Percentiles rank a stretch among this genome's conserved stretches.
These are phyloP conservation scores for Lucilia sericata DNA, from an alignment of 1,140 invertebrate genomes.

Conservation along the genomic window DNA sequence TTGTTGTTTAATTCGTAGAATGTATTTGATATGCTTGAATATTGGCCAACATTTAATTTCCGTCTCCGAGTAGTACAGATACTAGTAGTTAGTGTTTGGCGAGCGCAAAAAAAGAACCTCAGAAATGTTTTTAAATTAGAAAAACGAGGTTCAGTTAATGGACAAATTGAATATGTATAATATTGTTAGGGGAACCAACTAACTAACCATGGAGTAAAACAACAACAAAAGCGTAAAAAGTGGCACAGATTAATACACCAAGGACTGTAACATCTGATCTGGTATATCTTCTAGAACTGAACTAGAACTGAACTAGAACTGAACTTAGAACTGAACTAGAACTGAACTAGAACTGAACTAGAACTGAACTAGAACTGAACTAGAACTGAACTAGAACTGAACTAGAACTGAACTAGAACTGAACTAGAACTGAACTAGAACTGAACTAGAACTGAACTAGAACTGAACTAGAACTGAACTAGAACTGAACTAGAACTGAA, in stretches of 20 bases:
- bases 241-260: background rate
- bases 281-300: background rate
- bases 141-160: slow-evolving; percentile 13
- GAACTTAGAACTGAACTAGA: too few species aligned
- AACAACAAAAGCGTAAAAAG: background rate
- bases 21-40: slow-evolving; percentile 35
- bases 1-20: background rate
- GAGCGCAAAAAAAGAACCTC: background rate
- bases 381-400: too few species aligned
- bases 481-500: too few species aligned
- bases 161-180: slow-evolving; percentile 16
- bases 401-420: too few species aligned
- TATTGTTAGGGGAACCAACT: background rate
- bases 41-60: slow-evolving; percentile 43
- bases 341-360: too few species aligned
- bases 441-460: too few species aligned
- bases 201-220: background rate
- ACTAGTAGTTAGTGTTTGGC: background rate
- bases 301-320: too few species aligned
- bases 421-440: too few species aligned
- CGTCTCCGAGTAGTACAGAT: background rate
- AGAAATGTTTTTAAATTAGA: background rate
- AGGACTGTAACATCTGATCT: background rate
- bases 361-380: too few species aligned
- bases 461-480: too few species aligned